Base-by-base conservation (phyloP, 2,888 invertebrate species). In the Iselma pallidipennis region DNA sequence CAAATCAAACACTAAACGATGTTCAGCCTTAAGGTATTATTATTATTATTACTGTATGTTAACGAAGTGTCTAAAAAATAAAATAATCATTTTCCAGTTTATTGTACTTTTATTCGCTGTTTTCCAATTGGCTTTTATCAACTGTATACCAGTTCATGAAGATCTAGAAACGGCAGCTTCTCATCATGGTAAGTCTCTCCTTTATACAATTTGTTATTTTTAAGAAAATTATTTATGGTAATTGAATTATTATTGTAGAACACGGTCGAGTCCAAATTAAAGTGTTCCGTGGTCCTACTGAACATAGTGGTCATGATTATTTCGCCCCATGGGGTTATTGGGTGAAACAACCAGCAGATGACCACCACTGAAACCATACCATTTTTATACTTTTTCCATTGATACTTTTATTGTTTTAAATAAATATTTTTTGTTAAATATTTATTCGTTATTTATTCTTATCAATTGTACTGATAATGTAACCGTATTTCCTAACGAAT, bases 301-400 rank as follows among this genome's bases (percentile, higher is more conserved):
- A 87, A 69, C 83, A 86, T 66, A 87, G 86, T 28, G 77, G 81
- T 29, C 81, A 82, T 61, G 79, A 84, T 31, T 84, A 86, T 23
- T 88, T 87, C 72, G 89, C 90, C 2, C 89, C 89, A 0, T 89
- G 89, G 87, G 90, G 90, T 2, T 90, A 87, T 77, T 90, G 89
- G 89, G 87, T 89, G 29, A 89, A 89, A 68, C 89, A 89, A 72
- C 89, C 89, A 3, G 86, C 88, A 0, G 88, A 89, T 69, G 86
- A 87, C 55, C 79, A 81, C 65, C 75, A 80, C 25, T 1, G 9
- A 49, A 16, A 19, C 50, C 33, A 25, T 31, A 29, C 49, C 12
- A 21, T 33, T 63, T 63, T 55, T 59, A 25, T 56, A 56, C 9
- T 19, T 37, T 58, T 51, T 59, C 3, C n/a, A n/a, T n/a, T n/a